A percentile compares a stretch with the other conserved stretches of the same genome.
Conservation (phyloP, 2,888 invertebrate species). For the Epinotia ramella region DNA sequence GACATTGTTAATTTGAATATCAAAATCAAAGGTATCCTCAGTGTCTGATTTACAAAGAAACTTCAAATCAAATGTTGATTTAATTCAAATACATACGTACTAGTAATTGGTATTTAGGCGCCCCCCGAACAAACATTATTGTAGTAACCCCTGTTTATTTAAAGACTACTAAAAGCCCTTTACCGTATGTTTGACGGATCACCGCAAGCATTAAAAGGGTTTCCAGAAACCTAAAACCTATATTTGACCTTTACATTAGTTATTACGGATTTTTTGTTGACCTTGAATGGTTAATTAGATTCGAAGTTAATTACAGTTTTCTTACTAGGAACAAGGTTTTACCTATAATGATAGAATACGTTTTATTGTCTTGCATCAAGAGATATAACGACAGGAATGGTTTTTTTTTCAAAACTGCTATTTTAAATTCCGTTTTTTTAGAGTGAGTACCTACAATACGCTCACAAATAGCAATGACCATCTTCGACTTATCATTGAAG, state of each 20-base stretch:
- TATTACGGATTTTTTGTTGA: not conserved
- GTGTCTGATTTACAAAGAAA: not conserved
- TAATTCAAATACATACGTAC: conserved; percentile 13
- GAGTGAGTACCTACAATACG: too few species aligned
- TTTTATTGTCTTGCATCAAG: too few species aligned
- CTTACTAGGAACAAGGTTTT: not conserved
- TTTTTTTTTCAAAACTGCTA: too few species aligned
- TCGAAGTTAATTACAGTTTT: not conserved
- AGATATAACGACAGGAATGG: too few species aligned
- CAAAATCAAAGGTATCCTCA: not conserved
- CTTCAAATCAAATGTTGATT: conserved; percentile 15
- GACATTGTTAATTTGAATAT: too few species aligned
- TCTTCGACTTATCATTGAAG: too few species aligned
- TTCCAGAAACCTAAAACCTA: not conserved
- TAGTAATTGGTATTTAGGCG: conserved; percentile 5
- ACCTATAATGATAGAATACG: not conserved
- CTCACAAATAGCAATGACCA: too few species aligned
- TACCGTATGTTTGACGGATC: conserved; percentile 18
- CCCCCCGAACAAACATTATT: conserved; percentile 28
- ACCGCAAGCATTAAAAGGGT: conserved; percentile 17
- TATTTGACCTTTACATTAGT: not conserved
- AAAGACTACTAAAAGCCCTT: conserved; percentile 22
- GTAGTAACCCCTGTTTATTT: conserved; percentile 32
- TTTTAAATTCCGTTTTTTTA: too few species aligned
- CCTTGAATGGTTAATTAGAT: not conserved